These are phyloP conservation scores for Bradypodion ventrale DNA, from an alignment of 2,797 vertebrate genomes.

Conservation along the genomic window DNA sequence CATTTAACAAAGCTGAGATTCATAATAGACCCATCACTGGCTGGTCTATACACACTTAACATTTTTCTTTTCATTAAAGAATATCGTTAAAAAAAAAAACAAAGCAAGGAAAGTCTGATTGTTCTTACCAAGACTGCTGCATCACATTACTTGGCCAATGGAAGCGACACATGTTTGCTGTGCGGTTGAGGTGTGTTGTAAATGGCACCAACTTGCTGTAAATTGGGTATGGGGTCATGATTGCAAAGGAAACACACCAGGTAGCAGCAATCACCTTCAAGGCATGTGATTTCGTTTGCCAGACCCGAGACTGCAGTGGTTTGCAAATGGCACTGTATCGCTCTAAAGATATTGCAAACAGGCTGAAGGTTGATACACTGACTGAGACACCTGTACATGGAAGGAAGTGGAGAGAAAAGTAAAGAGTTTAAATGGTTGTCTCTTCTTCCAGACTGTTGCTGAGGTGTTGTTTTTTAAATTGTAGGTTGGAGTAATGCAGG, in stretches of 20 bases:
- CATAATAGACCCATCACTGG: too few species aligned
- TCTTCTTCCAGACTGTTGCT: not conserved
- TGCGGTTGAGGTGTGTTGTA: constrained; percentile 89
- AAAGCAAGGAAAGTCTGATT: not conserved
- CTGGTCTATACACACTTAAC: too few species aligned
- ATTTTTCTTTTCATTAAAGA: not conserved
- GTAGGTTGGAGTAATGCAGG: not conserved
- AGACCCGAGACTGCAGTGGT: constrained; percentile 90
- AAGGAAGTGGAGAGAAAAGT: constrained; percentile 33
- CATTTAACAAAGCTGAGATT: not conserved
- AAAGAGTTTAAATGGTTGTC: not conserved
- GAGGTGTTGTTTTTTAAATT: not conserved
- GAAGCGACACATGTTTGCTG: constrained; percentile 92
- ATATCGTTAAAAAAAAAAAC: not conserved
- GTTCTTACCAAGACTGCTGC: constrained; percentile 92
- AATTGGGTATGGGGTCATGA: constrained; percentile 96
- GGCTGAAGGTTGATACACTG: constrained; percentile 94
- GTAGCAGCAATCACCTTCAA: constrained; percentile 91
- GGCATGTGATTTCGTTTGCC: constrained; percentile 98
- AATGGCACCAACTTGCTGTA: constrained; percentile 91
- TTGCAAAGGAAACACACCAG: constrained; percentile 88
- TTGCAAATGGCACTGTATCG: constrained; percentile 97
- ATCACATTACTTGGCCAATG: constrained; percentile 86
- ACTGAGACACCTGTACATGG: constrained; percentile 87
- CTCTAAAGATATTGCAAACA: constrained; percentile 97